phyloP scores from a whole-genome alignment of 2,113 vertebrate genomes.

The Thryonomys swinderianus region DNA sequence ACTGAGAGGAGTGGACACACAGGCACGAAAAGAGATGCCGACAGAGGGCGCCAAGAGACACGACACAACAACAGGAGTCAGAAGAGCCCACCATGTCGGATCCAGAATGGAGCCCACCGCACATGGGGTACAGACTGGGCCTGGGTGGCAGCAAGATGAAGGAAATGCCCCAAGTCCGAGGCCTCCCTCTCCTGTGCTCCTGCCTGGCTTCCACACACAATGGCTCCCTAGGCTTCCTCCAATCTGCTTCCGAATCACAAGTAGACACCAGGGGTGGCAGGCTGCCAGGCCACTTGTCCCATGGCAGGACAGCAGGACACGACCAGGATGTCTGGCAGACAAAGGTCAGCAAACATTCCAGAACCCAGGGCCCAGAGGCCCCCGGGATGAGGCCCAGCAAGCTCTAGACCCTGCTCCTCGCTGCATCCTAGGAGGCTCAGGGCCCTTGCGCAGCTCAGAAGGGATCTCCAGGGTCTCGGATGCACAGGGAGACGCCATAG shows the following conservation, averaged over 20 bases:
- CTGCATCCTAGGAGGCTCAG: neutral
- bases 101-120: neutral
- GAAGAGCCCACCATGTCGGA: neutral
- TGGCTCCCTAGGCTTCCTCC: neutral
- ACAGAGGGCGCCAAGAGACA: neutral
- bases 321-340: neutral
- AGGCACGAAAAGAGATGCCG: neutral
- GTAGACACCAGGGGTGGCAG: neutral
- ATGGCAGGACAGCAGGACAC: neutral
- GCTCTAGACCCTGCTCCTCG: neutral
- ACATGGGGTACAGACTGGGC: neutral
- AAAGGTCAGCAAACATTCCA: neutral
- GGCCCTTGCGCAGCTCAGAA: neutral
- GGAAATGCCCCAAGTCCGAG: neutral
- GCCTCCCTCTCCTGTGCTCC: neutral
- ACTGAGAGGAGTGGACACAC: neutral
- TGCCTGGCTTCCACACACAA: rapidly evolving
- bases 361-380: neutral
- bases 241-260: neutral
- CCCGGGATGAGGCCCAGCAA: neutral
- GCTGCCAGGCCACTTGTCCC: neutral
- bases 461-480: neutral
- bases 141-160: no score
- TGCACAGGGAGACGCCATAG: neutral
- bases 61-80: neutral